Evolutionary conservation across 2,113 vertebrate species (phyloP), one percentile per base, ranked within the genome.

Genomic region (Camelus dromedarius): DNA sequence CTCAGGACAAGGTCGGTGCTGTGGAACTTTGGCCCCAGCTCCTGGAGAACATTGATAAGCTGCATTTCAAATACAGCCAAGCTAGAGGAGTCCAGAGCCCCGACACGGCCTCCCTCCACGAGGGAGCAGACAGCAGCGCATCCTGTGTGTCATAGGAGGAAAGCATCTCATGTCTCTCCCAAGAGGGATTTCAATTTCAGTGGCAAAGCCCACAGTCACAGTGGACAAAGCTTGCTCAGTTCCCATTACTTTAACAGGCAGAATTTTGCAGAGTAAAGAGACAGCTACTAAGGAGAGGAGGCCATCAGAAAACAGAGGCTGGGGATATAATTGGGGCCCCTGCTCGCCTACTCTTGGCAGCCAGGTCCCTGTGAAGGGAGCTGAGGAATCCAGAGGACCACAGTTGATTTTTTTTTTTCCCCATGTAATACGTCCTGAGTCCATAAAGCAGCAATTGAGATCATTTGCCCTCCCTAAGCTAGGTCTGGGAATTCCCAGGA

Each of bases 241-340:
- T 28, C 89, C 91, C 96, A 38, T 20, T 54, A 83, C 2, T 70
- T 35, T 19, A 90, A 79, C 58, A 92, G 69, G 60, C 28, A 28
- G 70, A 92, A 94, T 3, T 87, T 70, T 66, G 58, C 14, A 92
- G 93, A 93, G 0, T 4, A 92, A 75, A 76, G 30, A 96, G 42
- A 30, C 19, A 58, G 76, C 48, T 64, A 82, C 80, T 52, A 50
- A 77, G 52, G 73, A 90, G 79, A 56, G 70, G 91, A 24, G n/a
- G 80, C 26, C 50, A 85, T 95, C 80, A 32, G 62, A 83, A 97
- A 95, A 91, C 9, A 84, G 60, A 35, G 35, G 73, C n/a, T n/a
- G 64, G 30, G 58, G n/a, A 54, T 26, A 32, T 10, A 14, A 14
- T 0, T 64, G 48, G 8, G 46, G 4, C n/a, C 26, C 18, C 58